Conservation (phyloP, 1,140 invertebrate species). For the Galendromus occidentalis region DNA sequence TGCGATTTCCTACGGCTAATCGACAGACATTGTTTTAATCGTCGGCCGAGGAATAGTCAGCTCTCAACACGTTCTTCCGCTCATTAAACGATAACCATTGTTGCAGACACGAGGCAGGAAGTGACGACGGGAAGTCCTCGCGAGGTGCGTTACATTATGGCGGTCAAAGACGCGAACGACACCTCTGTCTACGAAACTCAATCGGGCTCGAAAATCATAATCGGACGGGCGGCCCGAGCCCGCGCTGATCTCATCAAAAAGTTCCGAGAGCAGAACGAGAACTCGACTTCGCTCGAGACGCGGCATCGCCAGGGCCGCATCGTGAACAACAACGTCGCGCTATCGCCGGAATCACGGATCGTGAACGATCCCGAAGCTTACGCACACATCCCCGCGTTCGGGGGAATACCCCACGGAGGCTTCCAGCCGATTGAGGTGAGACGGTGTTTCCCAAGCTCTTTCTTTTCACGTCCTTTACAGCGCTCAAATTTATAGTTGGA, state of each 20-base stretch:
- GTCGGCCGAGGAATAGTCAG: too few species aligned
- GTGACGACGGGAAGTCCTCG: constrained; percentile 1
- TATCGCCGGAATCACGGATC: neutral
- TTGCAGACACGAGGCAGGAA: neutral
- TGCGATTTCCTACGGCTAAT: too few species aligned
- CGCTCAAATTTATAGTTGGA: too few species aligned
- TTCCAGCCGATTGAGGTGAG: constrained; percentile 3
- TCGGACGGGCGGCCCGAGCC: neutral
- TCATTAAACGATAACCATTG: too few species aligned
- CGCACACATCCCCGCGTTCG: neutral
- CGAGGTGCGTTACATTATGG: neutral
- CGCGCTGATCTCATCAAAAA: neutral
- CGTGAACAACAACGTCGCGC: neutral
- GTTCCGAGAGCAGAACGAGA: neutral
- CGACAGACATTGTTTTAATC: too few species aligned
- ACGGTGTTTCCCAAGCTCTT: neutral
- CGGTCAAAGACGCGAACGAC: constrained; percentile 7
- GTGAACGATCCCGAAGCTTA: constrained; percentile 7
- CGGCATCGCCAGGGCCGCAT: constrained; percentile 4
- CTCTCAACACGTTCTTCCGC: too few species aligned
- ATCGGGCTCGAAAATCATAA: constrained; percentile 5
- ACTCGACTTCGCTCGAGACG: neutral
- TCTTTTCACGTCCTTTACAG: neutral
- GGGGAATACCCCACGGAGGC: neutral
- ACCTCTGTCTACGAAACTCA: constrained; percentile 10